A percentile compares a stretch with the other conserved stretches of the same genome.
Conservation (phyloP, 2,888 invertebrate species). For the Drosophila barbarae region DNA sequence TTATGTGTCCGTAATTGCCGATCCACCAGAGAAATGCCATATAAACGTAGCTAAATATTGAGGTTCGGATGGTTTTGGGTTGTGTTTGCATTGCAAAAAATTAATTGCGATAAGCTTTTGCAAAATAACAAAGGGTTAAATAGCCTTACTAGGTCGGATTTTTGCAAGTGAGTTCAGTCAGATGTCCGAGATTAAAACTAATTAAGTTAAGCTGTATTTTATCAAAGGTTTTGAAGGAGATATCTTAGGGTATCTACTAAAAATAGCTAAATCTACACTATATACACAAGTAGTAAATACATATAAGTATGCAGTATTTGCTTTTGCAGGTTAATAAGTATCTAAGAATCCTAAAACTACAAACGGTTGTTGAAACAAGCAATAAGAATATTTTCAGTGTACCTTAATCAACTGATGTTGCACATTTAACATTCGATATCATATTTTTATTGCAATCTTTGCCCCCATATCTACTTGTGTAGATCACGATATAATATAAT, state of each 20-base stretch:
- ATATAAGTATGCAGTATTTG: neutral
- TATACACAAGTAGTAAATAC: too few species aligned
- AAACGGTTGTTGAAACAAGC: too few species aligned
- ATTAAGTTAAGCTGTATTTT: neutral
- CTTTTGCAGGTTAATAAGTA: neutral
- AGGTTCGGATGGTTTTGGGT: neutral
- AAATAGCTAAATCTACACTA: neutral
- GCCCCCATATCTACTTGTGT: slow-evolving; percentile 18
- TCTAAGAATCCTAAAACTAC: neutral
- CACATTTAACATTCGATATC: slow-evolving; percentile 1
- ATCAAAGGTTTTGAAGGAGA: neutral
- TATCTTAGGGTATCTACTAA: neutral
- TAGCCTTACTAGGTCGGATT: slow-evolving; percentile 23
- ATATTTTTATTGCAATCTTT: slow-evolving; percentile 20
- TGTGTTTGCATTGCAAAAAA: slow-evolving; percentile 39
- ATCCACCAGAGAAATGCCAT: slow-evolving; percentile 36
- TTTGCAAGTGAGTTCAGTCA: slow-evolving; percentile 5
- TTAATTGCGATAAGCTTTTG: slow-evolving; percentile 27
- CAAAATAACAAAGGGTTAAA: slow-evolving; percentile 19
- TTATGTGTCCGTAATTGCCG: slow-evolving; percentile 46
- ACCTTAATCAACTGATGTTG: neutral
- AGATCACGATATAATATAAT: slow-evolving; percentile 41
- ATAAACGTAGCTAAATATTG: slow-evolving; percentile 18
- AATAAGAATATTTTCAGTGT: too few species aligned
- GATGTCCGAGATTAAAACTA: slow-evolving; percentile 7